phyloP scores from a whole-genome alignment of 2,888 invertebrate genomes.

The Listrodromus nycthemerus region DNA sequence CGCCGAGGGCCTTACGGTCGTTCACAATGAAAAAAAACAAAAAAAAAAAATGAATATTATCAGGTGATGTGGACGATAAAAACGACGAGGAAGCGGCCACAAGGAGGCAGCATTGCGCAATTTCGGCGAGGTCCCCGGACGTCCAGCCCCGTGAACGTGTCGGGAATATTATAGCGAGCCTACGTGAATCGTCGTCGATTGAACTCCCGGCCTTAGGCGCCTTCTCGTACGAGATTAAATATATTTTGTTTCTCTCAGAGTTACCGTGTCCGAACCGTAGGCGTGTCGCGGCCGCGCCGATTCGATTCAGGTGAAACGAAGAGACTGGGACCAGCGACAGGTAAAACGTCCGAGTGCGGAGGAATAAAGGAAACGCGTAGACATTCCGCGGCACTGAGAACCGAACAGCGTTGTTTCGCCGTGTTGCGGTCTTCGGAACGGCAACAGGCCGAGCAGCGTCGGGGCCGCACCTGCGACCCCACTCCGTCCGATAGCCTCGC shows the following conservation, averaged over 20 bases:
- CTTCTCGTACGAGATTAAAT: constrained; percentile 20
- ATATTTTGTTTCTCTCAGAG: background rate
- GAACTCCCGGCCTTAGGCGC: constrained; percentile 9
- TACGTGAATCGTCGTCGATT: constrained; percentile 43
- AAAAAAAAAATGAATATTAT: constrained; percentile 27
- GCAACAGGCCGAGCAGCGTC: constrained; percentile 48
- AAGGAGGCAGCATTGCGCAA: constrained; percentile 55
- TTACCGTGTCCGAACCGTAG: background rate
- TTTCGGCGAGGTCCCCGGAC: constrained; percentile 55
- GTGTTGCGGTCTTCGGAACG: constrained; percentile 72
- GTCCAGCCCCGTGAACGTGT: constrained; percentile 45
- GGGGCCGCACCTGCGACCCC: constrained; percentile 78
- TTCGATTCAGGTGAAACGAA: constrained; percentile 38
- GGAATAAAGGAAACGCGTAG: constrained; percentile 61
- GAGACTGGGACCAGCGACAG: constrained; percentile 50
- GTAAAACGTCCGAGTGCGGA: constrained; percentile 56
- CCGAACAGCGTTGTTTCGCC: constrained; percentile 73
- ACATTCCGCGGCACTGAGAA: constrained; percentile 61
- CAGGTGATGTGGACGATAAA: constrained; percentile 15
- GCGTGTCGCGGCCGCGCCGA: constrained; percentile 30
- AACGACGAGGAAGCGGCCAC: background rate
- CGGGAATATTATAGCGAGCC: constrained; percentile 43
- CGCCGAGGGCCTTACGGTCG: constrained; percentile 2
- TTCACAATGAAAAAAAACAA: constrained; percentile 19
- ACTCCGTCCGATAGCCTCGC: constrained; percentile 63